Evolutionary conservation across 2,797 vertebrate genomes (phyloP).

Genomic region (Limosa lapponica): DNA sequence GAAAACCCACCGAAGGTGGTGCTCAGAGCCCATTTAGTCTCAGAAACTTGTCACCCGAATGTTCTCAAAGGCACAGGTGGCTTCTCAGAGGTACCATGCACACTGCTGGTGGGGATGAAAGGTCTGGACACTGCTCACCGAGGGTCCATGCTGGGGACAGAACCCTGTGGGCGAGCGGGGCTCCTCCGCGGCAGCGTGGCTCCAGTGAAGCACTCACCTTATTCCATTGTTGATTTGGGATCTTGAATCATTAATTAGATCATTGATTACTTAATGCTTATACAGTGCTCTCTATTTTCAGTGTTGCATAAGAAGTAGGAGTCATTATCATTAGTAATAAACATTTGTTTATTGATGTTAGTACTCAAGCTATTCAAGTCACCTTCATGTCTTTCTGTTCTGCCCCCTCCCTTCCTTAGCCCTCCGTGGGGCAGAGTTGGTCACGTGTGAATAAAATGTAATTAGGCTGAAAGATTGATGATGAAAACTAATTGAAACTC

Average conservation of each 20-base stretch:
- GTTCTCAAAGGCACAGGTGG: neutral
- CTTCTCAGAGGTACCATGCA: accelerated
- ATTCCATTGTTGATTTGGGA: neutral
- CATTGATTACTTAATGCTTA: neutral
- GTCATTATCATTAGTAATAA: neutral
- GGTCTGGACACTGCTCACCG: accelerated
- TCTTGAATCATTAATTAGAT: neutral
- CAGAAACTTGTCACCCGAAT: neutral
- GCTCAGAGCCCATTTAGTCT: neutral
- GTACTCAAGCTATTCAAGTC: neutral
- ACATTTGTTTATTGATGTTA: neutral
- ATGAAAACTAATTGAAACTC: neutral
- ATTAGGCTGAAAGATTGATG: neutral
- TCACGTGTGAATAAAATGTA: neutral
- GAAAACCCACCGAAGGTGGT: neutral
- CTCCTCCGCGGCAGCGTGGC: neutral
- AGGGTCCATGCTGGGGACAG: accelerated
- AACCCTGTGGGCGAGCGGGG: accelerated
- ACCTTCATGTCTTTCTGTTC: neutral
- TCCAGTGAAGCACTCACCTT: neutral
- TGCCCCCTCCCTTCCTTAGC: neutral
- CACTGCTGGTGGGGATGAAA: neutral
- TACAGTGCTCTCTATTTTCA: neutral
- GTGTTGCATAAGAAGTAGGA: neutral
- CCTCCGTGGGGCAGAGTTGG: accelerated